Evolutionary conservation across 2,113 vertebrate species (phyloP).

Genomic region (Orcinus orca): DNA sequence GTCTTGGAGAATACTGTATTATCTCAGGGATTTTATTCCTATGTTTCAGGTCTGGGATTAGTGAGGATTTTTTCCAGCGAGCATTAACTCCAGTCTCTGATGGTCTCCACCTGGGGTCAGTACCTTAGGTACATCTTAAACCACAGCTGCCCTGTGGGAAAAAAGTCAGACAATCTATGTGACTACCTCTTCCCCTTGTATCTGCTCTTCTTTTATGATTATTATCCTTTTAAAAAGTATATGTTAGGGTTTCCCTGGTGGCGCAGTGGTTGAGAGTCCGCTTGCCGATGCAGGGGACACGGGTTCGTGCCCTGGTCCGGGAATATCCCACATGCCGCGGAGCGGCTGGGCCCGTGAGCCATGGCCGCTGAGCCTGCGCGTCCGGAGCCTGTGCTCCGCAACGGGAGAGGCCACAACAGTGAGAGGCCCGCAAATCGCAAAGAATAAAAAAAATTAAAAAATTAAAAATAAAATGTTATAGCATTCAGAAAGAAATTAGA

Average conservation of each 20-base stretch:
- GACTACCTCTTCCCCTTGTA: neutral
- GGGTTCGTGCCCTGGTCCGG: too few relatives aligned
- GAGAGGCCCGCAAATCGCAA: too few relatives aligned
- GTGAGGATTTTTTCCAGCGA: neutral
- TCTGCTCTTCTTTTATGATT: neutral
- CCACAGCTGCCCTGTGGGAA: neutral
- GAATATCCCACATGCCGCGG: too few relatives aligned
- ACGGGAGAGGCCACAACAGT: too few relatives aligned
- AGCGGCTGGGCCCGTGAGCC: too few relatives aligned
- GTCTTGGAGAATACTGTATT: neutral
- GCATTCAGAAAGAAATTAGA: neutral
- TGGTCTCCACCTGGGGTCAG: neutral
- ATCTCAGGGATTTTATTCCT: neutral
- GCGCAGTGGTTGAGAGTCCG: too few relatives aligned
- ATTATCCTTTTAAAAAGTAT: neutral
- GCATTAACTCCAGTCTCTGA: neutral
- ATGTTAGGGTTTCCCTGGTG: neutral
- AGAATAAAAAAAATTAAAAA: too few relatives aligned
- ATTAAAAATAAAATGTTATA: neutral
- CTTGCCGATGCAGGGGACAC: too few relatives aligned
- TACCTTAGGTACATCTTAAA: neutral
- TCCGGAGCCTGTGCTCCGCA: too few relatives aligned
- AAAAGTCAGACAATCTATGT: neutral
- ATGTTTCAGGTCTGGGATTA: neutral
- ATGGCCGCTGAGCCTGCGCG: too few relatives aligned